Base-by-base conservation (phyloP, 2,797 vertebrate genomes). In the Limosa lapponica region DNA sequence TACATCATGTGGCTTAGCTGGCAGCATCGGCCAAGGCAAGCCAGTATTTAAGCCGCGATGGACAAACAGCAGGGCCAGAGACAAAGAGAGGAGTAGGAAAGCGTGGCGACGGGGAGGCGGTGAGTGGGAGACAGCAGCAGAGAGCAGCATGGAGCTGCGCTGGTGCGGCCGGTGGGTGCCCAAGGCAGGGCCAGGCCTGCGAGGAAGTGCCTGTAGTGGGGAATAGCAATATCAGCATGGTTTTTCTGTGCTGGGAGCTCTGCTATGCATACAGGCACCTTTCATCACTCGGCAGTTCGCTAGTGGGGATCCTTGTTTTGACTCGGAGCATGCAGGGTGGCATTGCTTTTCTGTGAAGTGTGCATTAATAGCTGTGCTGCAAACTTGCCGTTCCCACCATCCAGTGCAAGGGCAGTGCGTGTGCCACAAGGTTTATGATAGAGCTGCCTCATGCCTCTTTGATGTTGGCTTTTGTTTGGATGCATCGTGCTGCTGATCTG, bases 71-170 rank as follows among this genome's bases (percentile, higher is more conserved):
- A 28, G 74, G 59, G 74, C 59, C 54, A 0, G 41, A 80, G 84
- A 83, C 93, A 92, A 92, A 83, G 64, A 37, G 52, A 80, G 66
- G 51, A 59, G 65, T 4, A n/a, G n/a, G 79, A n/a, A 44, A 17
- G 55, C 1, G 3, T 7, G 54, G 30, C 2, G 72, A 14, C 11
- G 32, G 11, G 41, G 87, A 57, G 58, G 94, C 78, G 82, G 36
- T 65, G 91, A 90, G 73, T 3, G 52, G 92, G 90, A 97, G 92
- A 82, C 97, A 97, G 97, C 98, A 97, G 97, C 81, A 98, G 98
- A 87, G 98, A 98, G 98, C 98, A 98, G 98, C 97, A 96, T 95
- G 97, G 98, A 98, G 98, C 97, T 13, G 72, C 19, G 96, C 94
- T 96, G 97, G 92, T 30, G 54, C 1, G 3, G 61, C 70, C 4